phyloP scores from a whole-genome alignment of 1,140 invertebrate genomes.

The Helicoverpa armigera region DNA sequence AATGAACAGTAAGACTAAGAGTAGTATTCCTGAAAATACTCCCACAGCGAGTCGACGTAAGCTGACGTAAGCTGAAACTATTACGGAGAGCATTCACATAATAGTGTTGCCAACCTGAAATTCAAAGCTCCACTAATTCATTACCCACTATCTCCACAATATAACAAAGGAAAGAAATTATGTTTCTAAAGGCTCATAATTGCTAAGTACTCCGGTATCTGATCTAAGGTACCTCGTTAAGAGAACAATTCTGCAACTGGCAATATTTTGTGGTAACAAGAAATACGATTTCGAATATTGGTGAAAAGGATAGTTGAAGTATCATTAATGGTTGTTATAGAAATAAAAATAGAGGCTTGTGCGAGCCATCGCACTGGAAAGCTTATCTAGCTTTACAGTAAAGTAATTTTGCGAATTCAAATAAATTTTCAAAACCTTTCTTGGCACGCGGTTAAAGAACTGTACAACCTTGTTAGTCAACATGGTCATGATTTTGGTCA shows the following conservation, averaged over 20 bases:
- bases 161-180: slow-evolving; percentile 35
- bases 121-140: slow-evolving; percentile 13
- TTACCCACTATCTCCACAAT: neutral
- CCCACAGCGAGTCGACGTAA: neutral
- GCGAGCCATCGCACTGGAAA: no score
- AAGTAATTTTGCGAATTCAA: no score
- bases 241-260: neutral
- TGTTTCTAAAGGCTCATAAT: slow-evolving; percentile 6
- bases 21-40: no score
- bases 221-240: slow-evolving; percentile 24
- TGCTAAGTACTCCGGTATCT: slow-evolving; percentile 11
- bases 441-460: no score
- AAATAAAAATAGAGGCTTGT: no score
- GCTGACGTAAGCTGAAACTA: neutral
- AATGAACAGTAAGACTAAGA: no score
- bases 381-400: no score
- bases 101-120: neutral
- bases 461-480: no score
- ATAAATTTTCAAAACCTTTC: no score
- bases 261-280: slow-evolving; percentile 4
- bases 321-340: neutral
- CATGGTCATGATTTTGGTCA: no score
- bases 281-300: neutral
- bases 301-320: neutral
- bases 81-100: neutral